A percentile compares a stretch with the other conserved stretches of the same genome.
phyloP scores from a whole-genome alignment of 2,113 vertebrate species.

The Struthio camelus region DNA sequence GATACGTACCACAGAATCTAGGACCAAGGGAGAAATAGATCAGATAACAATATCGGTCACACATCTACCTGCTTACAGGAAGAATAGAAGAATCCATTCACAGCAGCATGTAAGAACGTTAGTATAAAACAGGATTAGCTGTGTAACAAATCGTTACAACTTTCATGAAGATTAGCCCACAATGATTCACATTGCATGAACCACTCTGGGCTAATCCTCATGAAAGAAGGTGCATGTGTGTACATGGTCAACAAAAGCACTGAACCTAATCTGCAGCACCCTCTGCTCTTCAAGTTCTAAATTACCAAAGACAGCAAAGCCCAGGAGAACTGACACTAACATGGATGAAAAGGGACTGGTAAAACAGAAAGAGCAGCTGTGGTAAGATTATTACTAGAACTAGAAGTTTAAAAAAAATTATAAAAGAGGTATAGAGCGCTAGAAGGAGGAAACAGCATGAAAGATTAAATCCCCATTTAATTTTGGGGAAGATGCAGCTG shows the following conservation, averaged over 20 bases:
- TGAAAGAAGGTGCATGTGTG: not conserved
- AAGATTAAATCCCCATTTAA: not conserved
- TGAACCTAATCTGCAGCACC: not conserved
- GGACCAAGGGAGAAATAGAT: not conserved
- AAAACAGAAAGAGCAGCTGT: not conserved
- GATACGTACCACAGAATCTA: slow-evolving; percentile 89
- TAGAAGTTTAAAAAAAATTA: not conserved
- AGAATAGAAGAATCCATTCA: not conserved
- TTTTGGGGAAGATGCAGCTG: not conserved
- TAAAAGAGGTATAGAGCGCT: not conserved
- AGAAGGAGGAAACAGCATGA: not conserved
- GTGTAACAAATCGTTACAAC: not conserved
- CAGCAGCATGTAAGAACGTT: not conserved
- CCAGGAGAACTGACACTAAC: not conserved
- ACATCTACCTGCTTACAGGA: not conserved
- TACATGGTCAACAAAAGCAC: not conserved
- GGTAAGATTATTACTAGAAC: not conserved
- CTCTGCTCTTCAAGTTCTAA: slow-evolving; percentile 2
- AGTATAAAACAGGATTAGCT: not conserved
- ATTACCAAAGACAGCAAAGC: not conserved
- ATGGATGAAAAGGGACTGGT: not conserved
- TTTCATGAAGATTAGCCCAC: not conserved
- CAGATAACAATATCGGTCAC: not conserved
- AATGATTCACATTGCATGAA: not conserved
- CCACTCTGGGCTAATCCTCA: not conserved